These are phyloP conservation scores for Microcebus lehilahytsara DNA, from an alignment of 2,113 vertebrate species.

Conservation along the genomic window DNA sequence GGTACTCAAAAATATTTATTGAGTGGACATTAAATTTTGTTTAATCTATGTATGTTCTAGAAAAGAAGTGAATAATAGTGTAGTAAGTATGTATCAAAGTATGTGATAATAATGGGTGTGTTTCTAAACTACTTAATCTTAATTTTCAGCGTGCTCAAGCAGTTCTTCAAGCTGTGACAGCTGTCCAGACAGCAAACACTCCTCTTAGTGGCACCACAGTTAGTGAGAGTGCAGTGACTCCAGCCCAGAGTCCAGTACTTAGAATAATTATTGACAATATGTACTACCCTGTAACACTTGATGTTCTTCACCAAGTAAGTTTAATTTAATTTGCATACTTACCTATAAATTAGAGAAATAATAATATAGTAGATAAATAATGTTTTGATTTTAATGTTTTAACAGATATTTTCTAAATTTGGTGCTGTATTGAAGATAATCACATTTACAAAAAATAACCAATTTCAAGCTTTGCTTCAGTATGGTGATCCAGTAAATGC, in stretches of 20 bases:
- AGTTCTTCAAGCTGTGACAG: slow-evolving; percentile 92
- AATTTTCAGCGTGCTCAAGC: slow-evolving; percentile 90
- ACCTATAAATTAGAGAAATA: neutral
- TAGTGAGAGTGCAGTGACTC: slow-evolving; percentile 91
- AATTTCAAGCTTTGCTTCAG: slow-evolving; percentile 98
- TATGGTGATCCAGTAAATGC: slow-evolving; percentile 95
- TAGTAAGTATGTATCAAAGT: neutral
- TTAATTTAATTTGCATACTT: slow-evolving; percentile 21
- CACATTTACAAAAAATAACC: slow-evolving; percentile 99
- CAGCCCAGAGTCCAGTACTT: slow-evolving; percentile 95
- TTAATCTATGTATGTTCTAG: neutral
- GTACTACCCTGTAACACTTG: slow-evolving; percentile 98
- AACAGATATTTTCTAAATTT: slow-evolving; percentile 99
- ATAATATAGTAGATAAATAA: neutral
- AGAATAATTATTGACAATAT: slow-evolving; percentile 99
- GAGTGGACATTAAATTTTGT: neutral
- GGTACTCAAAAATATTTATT: neutral
- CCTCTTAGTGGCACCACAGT: slow-evolving; percentile 90
- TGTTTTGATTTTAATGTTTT: slow-evolving; percentile 61
- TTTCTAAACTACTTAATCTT: neutral
- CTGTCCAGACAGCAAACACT: slow-evolving; percentile 93
- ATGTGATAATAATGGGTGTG: neutral
- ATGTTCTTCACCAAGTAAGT: slow-evolving; percentile 97
- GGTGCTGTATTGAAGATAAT: slow-evolving; percentile 99
- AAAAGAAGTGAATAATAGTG: neutral